Evolutionary conservation across 2,113 vertebrate genomes (phyloP).

Genomic region (cattle (Bos taurus)): ARS-UCD2.0 NC_037348.1:44859501-44860000

Average conservation of each 20-base stretch:
- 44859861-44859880: neutral
- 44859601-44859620: neutral
- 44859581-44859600: neutral
- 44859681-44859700: neutral
- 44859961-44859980: neutral
- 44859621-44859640: neutral
- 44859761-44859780: neutral
- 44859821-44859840: neutral
- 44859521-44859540: neutral
- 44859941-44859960: neutral
- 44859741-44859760: neutral
- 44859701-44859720: neutral
- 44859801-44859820: neutral
- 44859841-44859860: neutral
- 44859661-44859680: neutral
- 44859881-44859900: neutral
- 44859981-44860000: neutral
- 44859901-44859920: neutral
- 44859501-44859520: neutral
- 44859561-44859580: neutral
- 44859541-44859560: neutral
- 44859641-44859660: neutral
- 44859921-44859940: constrained; percentile 10
- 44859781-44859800: neutral
- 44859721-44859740: neutral